Evolutionary conservation across 1,140 invertebrate genomes (phyloP), one percentile per base, ranked within the genome.

Genomic region (Mamestra configurata): DNA sequence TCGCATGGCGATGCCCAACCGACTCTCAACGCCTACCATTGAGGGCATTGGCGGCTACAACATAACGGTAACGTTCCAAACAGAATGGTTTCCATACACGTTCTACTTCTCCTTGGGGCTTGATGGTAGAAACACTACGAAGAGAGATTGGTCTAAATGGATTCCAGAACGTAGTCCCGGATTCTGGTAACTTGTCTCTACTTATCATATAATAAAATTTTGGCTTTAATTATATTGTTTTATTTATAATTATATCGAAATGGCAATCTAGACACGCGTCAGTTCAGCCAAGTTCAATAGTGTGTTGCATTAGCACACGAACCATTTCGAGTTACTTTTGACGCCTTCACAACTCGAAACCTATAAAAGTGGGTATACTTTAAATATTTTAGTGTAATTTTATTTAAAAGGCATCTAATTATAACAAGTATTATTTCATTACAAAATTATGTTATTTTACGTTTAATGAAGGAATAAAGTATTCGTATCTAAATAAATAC

Each of bases 11-110:
- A 64, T 94, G 46, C 93, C 92, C 7, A 93, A 94, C 68, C 86
- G 89, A 8, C 81, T 89, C 11, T 46, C 78, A 0, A 73, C 22
- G 0, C 93, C 93, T 0, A 57, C 27, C 0, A 86, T 93, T 11
- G 73, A 82, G 1, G 92, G 92, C 6, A 86, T 93, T 7, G 91
- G 91, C 8, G 88, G 89, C 1, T 94, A 91, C 77, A 93, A 94
- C 55, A 88, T 93, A 8, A 88, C 86, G 1, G 43, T 93, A 6
- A 75, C 76, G 11, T 88, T 93, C 49, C 80, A 57, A 20, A 87
- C 89, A 4, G 77, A 89, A 4, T 92, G 92, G 90, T 93, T 93
- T 43, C 93, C 93, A 4, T 88, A 89, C 46, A 81, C 49, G 0
- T 93, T 90, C 59, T 89, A 89, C 27, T 94, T 93, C 76, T 79